phyloP scores from a whole-genome alignment of 2,888 invertebrate genomes.

The Platerodrilus igneus region DNA sequence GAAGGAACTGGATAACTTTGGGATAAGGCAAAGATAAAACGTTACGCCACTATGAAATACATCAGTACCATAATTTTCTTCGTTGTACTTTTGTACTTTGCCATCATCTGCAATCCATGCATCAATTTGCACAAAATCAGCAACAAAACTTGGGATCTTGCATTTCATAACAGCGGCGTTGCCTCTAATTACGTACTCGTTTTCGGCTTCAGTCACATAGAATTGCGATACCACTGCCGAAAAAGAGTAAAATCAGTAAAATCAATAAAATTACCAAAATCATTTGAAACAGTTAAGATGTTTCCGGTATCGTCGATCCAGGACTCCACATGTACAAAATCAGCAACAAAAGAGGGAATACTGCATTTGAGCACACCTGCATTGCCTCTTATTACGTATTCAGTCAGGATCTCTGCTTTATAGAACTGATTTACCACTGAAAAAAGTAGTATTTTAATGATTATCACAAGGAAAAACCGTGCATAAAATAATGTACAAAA shows the following conservation, averaged over 20 bases:
- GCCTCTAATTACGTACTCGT: slow-evolving; percentile 89
- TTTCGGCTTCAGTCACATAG: slow-evolving; percentile 88
- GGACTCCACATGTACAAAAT: slow-evolving; percentile 65
- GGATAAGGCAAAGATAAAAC: too few species aligned
- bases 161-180: slow-evolving; percentile 90
- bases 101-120: slow-evolving; percentile 79
- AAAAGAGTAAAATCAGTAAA: slow-evolving; percentile 26
- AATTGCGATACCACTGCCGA: slow-evolving; percentile 79
- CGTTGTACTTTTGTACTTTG: slow-evolving; percentile 57
- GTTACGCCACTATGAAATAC: too few species aligned
- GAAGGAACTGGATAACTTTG: too few species aligned
- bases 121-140: slow-evolving; percentile 85
- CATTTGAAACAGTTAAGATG: slow-evolving; percentile 47
- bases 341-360: slow-evolving; percentile 69
- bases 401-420: slow-evolving; percentile 67
- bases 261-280: slow-evolving; percentile 49
- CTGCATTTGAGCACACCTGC: slow-evolving; percentile 68
- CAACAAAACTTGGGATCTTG: slow-evolving; percentile 91
- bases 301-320: slow-evolving; percentile 66
- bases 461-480: too few species aligned
- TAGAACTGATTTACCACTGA: slow-evolving; percentile 69
- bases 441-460: too few species aligned
- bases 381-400: slow-evolving; percentile 70
- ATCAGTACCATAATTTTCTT: slow-evolving; percentile 35
- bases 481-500: too few species aligned